Evolutionary conservation across 92 coral and sea anemone species (phyloP).

Genomic region (Zoanthus sansibaricus): DNA sequence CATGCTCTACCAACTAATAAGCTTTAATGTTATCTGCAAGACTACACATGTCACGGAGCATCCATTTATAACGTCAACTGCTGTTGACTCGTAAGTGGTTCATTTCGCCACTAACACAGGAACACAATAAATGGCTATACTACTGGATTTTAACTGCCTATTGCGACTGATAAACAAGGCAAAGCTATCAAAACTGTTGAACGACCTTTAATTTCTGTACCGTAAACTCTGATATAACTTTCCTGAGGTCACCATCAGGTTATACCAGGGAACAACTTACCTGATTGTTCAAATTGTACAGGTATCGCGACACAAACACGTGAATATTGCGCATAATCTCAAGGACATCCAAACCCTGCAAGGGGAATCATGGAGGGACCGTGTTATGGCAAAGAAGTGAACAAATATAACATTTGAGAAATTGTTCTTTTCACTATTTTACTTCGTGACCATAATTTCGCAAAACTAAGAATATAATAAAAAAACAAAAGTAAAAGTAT

Average conservation of each 20-base stretch:
- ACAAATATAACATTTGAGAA: too few relatives aligned
- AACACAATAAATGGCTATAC: not conserved
- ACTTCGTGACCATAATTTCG: too few relatives aligned
- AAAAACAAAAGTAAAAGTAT: too few relatives aligned
- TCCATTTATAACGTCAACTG: too few relatives aligned
- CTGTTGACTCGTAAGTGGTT: not conserved
- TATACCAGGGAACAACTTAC: constrained; percentile 45
- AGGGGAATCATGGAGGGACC: not conserved
- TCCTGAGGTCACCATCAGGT: not conserved
- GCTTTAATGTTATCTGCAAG: too few relatives aligned
- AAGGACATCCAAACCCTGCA: constrained; percentile 94
- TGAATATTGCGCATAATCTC: constrained; percentile 99
- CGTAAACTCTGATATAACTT: not conserved
- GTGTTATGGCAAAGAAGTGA: not conserved
- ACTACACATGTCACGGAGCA: too few relatives aligned
- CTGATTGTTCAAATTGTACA: constrained; percentile 99
- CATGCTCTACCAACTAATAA: too few relatives aligned
- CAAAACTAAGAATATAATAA: too few relatives aligned
- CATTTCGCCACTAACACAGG: not conserved
- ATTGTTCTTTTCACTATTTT: too few relatives aligned
- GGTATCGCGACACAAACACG: constrained; percentile 94
- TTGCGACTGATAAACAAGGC: too few relatives aligned
- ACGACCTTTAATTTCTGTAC: too few relatives aligned
- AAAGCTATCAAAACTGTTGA: too few relatives aligned
- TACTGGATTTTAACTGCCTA: not conserved